phyloP scores from a whole-genome alignment of 2,113 vertebrate species.

The Bubo scandiacus region DNA sequence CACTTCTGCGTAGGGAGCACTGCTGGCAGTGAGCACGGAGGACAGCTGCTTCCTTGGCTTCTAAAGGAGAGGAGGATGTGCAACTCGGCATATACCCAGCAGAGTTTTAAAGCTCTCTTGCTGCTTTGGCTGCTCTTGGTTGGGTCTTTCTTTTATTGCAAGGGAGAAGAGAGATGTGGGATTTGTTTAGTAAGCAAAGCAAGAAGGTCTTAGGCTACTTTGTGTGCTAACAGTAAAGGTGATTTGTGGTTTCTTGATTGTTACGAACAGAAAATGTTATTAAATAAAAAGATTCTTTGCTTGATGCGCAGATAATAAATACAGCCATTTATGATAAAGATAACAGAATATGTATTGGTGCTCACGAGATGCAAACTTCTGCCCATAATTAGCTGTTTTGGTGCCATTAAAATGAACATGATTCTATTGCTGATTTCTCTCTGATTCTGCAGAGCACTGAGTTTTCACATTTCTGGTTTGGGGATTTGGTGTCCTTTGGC shows the following conservation, averaged over 20 bases:
- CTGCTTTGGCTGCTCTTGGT: not conserved
- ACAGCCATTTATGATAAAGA: not conserved
- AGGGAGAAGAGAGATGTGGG: not conserved
- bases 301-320: not conserved
- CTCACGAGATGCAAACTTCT: not conserved
- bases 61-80: not conserved
- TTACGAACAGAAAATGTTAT: not conserved
- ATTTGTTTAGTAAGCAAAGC: not conserved
- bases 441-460: not conserved
- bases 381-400: not conserved
- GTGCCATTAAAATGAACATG: not conserved
- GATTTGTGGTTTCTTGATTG: not conserved
- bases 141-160: not conserved
- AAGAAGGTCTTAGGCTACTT: not conserved
- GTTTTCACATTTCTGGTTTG: not conserved
- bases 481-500: not conserved
- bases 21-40: not conserved
- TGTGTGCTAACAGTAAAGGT: not conserved
- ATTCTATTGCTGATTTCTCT: not conserved
- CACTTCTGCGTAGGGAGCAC: not conserved
- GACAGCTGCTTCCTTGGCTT: not conserved
- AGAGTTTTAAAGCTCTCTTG: not conserved
- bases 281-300: not conserved
- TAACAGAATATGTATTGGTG: not conserved
- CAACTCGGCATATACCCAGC: not conserved